Base-by-base conservation (phyloP, 1,140 invertebrate genomes). In the Gerris buenoi region DNA sequence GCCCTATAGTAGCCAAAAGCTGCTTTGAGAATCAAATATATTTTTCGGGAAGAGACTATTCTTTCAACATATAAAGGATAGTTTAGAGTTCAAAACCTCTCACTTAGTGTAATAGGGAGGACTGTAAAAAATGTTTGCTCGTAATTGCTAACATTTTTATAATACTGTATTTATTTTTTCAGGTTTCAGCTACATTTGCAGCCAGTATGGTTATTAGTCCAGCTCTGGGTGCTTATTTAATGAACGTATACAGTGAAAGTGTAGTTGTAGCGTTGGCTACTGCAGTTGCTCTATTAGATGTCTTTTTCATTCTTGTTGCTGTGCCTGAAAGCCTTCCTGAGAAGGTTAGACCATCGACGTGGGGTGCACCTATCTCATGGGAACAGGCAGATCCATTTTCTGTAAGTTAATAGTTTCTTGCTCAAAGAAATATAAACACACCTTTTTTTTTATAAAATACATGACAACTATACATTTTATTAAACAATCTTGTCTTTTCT, bases 371-470 rank as follows among this genome's bases (percentile, higher is more conserved):
- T 46, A 90, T 95, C 70, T 90, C 90, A 72, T 93, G 90, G 91
- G 95, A 98, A 77, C 92, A 97, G 76, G 95, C 95, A 18, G 97
- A 99, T 84, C 97, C 97, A 23, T 98, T 99, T 80, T 85, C 92
- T 33, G 89, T 90, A 79, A 82, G 78, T 78, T 66, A 65, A 14
- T 60, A 22, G 15, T 60, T n/a, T 64, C 33, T 70, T 71, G 33
- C 68, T n/a, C n/a, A n/a, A n/a, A n/a, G n/a, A n/a, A n/a, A n/a
- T n/a, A n/a, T n/a, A n/a, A n/a, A n/a, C n/a, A n/a, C n/a, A n/a
- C n/a, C n/a, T n/a, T n/a, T n/a, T n/a, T n/a, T n/a, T n/a, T n/a
- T n/a, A n/a, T n/a, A n/a, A n/a, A n/a, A n/a, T n/a, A n/a, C n/a
- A n/a, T n/a, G n/a, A n/a, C n/a, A n/a, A n/a, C n/a, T n/a, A n/a